phyloP scores from a whole-genome alignment of 2,888 invertebrate species.

The Acronicta aceris region DNA sequence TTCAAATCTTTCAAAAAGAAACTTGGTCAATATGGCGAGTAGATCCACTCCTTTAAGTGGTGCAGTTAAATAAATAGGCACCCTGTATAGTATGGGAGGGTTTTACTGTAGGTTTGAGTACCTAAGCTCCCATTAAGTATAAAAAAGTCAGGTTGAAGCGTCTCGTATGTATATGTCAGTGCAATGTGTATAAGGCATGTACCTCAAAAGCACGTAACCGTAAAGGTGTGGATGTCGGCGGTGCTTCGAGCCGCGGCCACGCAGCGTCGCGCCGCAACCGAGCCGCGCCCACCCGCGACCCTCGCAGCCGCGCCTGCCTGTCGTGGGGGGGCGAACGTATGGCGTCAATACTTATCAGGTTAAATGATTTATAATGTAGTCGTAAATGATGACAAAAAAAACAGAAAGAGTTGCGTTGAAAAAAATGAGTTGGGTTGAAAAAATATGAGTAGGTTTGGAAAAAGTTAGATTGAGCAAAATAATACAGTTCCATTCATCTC shows the following conservation, averaged over 20 bases:
- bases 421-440: neutral
- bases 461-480: neutral
- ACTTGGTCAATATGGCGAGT: too few relatives aligned
- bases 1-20: too few relatives aligned
- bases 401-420: neutral
- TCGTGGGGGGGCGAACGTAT: constrained; percentile 64
- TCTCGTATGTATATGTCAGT: constrained; percentile 1
- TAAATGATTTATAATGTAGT: constrained; percentile 3
- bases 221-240: constrained; percentile 77
- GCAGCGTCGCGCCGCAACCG: constrained; percentile 65
- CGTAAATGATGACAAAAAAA: neutral
- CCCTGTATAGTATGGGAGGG: too few relatives aligned
- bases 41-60: too few relatives aligned
- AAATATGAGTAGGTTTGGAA: neutral
- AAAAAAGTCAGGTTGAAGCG: neutral
- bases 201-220: constrained; percentile 2
- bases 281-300: constrained; percentile 52
- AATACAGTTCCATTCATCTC: too few relatives aligned
- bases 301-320: constrained; percentile 53
- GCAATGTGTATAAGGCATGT: neutral
- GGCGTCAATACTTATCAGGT: constrained; percentile 73
- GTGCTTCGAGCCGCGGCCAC: constrained; percentile 77
- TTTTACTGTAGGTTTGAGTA: too few relatives aligned
- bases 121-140: too few relatives aligned
- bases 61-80: too few relatives aligned